Evolutionary conservation across 2,113 vertebrate species (phyloP), one percentile per base, ranked within the genome.

Genomic region (Aplodontia rufa): DNA sequence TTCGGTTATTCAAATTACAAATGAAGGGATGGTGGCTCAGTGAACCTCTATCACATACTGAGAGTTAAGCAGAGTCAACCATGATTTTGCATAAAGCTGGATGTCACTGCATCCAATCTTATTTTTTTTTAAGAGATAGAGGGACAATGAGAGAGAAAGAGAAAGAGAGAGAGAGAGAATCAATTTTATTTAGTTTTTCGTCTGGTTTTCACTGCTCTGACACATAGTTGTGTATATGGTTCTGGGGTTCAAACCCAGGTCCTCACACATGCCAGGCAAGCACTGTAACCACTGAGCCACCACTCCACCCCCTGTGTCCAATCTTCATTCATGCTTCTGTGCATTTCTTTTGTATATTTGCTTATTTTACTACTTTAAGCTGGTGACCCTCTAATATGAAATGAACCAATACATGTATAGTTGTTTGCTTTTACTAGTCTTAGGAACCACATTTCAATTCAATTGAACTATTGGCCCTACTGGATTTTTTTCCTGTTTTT

Each of bases 1-100:
- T 92, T 68, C 47, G 69, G 69, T 92, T 90, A 92, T 90, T 96
- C 55, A 76, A 90, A 92, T 84, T 13, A n/a, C 86, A 81, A 92
- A 55, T 84, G 40, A 62, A 91, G 74, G n/a, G 78, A 79, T 58
- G 35, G 6, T 51, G 26, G 51, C 20, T 51, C 47, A 80, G 55
- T 62, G 2, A 5, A 40, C 37, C 42, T 90, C 40, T 24, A 62
- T 86, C n/a, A 53, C 49, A 26, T n/a, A 19, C 40, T 85, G 51
- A 72, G 49, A 51, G 10, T 3, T 22, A 24, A 26, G 60, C 85
- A 28, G 53, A 76, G 79, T 84, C 26, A 8, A 4, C 60, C 90
- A 22, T 78, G 28, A 62, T 85, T 92, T 93, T 47, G 62, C 26
- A 45, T 47, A 60, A 90, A 22, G n/a, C n/a, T n/a, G n/a, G n/a